Conservation (phyloP, 2,113 vertebrate species). For the Colossoma macropomum region DNA sequence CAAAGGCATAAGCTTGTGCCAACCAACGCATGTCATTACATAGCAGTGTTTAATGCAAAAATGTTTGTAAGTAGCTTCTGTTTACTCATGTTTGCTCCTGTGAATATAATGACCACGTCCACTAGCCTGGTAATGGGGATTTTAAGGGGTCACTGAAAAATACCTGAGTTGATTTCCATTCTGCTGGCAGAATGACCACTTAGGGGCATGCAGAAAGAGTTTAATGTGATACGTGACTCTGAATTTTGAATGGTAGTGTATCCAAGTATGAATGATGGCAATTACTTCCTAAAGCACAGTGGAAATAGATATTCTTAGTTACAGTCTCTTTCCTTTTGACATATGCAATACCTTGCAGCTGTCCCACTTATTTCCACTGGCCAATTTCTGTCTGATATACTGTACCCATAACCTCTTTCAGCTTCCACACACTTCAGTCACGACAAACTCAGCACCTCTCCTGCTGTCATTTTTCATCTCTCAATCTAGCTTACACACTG, state of each 20-base stretch:
- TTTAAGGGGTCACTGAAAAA: no score
- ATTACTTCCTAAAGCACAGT: neutral
- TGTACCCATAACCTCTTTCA: neutral
- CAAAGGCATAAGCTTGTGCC: no score
- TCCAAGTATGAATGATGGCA: neutral
- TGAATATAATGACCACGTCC: no score
- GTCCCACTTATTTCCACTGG: neutral
- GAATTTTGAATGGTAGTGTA: neutral
- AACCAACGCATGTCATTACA: no score
- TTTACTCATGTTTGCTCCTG: no score
- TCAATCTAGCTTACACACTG: conserved; percentile 47
- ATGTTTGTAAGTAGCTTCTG: no score
- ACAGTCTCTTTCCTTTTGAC: neutral
- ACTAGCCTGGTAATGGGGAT: no score
- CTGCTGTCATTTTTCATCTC: conserved; percentile 57
- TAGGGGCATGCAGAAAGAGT: no score
- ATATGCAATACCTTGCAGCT: neutral
- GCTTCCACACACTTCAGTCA: conserved; percentile 19
- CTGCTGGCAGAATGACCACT: no score
- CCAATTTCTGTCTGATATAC: neutral
- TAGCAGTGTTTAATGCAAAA: no score
- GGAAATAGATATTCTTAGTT: neutral
- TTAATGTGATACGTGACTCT: no score
- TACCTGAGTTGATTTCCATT: no score
- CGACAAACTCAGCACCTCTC: conserved; percentile 28